Evolutionary conservation across 2,888 invertebrate genomes (phyloP).

Genomic region (Torymus auratus): DNA sequence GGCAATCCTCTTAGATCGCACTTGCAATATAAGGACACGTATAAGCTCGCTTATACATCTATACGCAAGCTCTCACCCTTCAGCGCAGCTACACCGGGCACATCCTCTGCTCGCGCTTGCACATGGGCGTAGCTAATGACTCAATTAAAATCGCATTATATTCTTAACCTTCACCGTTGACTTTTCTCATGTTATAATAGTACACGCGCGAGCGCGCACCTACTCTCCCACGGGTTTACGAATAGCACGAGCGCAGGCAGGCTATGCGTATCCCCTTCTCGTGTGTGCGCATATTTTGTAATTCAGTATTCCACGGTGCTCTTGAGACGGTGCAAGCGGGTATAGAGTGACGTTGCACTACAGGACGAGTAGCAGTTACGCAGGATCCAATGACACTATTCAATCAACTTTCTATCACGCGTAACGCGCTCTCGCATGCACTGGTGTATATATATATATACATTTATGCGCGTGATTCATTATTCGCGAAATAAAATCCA

Average conservation of each 20-base stretch:
- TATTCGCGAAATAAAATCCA: no score
- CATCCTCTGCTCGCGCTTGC: no score
- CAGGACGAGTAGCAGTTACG: no score
- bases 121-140: no score
- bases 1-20: no score
- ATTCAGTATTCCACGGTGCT: slow-evolving; percentile 30
- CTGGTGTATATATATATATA: no score
- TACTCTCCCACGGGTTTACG: slow-evolving; percentile 51
- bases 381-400: slow-evolving; percentile 47
- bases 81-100: no score
- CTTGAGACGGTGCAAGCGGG: neutral
- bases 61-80: neutral
- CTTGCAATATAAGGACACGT: no score
- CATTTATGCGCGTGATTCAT: no score
- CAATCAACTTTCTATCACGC: slow-evolving; percentile 50
- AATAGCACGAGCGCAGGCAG: slow-evolving; percentile 9
- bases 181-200: slow-evolving; percentile 5
- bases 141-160: slow-evolving; percentile 20
- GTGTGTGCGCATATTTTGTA: slow-evolving; percentile 28
- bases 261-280: neutral
- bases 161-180: slow-evolving; percentile 47
- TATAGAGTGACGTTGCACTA: no score
- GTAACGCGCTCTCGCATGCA: neutral
- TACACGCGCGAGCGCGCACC: neutral
- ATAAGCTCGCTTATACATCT: no score